Percentiles rank a stretch among this genome's conserved stretches.
Conservation (phyloP, 2,113 vertebrate genomes). For the Lamprologus lemairii region DNA sequence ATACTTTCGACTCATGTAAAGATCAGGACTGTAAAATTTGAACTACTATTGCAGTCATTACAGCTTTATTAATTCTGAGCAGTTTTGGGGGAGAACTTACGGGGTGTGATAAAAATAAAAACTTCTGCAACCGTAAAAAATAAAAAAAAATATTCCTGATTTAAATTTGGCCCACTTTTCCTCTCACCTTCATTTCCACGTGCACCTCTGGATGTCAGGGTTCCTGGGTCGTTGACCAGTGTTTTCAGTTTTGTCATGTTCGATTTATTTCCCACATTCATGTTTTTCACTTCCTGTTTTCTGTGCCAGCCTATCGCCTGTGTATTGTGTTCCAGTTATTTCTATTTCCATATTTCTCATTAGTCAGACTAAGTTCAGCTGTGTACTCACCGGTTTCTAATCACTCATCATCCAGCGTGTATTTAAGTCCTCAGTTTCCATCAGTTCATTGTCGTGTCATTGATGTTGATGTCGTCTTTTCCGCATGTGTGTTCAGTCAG, state of each 20-base stretch:
- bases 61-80: neutral
- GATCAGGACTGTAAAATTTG: neutral
- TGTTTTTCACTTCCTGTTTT: neutral
- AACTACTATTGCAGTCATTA: neutral
- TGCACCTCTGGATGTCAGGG: neutral
- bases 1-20: neutral
- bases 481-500: neutral
- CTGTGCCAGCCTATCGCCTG: neutral
- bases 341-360: neutral
- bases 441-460: neutral
- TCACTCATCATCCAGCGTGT: neutral
- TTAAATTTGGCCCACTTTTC: neutral
- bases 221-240: neutral
- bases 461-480: neutral
- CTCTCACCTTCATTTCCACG: neutral
- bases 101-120: neutral
- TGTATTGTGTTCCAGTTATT: neutral
- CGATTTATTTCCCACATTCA: neutral
- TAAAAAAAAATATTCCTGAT: neutral
- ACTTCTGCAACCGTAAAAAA: neutral
- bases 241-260: neutral
- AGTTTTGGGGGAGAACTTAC: neutral
- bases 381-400: neutral
- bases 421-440: neutral
- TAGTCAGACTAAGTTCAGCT: neutral